phyloP scores from a whole-genome alignment of 2,888 invertebrate genomes.

The Spisula subtruncata region DNA sequence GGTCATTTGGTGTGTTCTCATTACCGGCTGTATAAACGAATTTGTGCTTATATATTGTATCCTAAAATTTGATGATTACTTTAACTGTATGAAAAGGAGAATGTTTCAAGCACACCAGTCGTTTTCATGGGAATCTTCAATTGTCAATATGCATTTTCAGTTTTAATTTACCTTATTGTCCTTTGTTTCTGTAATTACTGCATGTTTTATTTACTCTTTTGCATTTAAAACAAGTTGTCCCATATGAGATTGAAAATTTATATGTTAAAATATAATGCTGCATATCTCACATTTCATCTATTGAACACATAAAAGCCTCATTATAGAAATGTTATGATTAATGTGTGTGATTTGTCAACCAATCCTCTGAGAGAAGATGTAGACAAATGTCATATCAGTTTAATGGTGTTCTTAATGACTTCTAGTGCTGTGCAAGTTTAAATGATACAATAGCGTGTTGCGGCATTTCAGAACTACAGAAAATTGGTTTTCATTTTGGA shows the following conservation, averaged over 20 bases:
- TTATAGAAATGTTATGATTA: not conserved
- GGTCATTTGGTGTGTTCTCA: not conserved
- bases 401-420: slow-evolving; percentile 1
- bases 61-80: too few species aligned
- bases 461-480: not conserved
- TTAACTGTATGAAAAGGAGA: too few species aligned
- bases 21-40: not conserved
- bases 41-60: not conserved
- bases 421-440: not conserved
- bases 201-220: too few species aligned
- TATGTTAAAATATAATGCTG: not conserved
- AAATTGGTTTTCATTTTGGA: not conserved
- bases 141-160: too few species aligned
- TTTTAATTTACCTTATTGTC: too few species aligned
- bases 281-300: not conserved
- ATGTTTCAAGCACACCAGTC: too few species aligned
- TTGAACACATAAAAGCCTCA: not conserved
- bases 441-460: slow-evolving; percentile 2
- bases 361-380: not conserved
- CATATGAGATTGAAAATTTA: too few species aligned
- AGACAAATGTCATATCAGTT: not conserved
- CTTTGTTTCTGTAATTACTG: too few species aligned
- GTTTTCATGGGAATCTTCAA: too few species aligned
- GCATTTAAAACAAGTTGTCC: too few species aligned
- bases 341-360: not conserved